Evolutionary conservation across 2,797 vertebrate species (phyloP), one percentile per base, ranked within the genome.

Genomic region (Helicolenus hilgendorfi): DNA sequence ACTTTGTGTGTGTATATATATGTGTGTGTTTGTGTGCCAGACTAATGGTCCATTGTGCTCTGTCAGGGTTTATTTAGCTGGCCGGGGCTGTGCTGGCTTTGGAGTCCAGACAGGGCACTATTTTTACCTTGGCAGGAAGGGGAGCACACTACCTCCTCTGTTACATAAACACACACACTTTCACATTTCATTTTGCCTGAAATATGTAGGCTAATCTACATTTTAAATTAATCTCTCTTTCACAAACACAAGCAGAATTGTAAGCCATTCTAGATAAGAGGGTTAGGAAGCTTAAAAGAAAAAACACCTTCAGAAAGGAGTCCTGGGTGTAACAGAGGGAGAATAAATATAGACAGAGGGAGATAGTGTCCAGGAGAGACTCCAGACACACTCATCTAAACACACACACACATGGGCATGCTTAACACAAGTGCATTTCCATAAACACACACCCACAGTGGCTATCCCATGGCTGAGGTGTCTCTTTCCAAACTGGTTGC

Each of bases 21-120:
- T 83, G 27, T 70, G 79, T 70, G 79, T 83, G 64, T 84, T 49
- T 80, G 75, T 86, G 81, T 71, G 83, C 74, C 82, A 88, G 92
- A 91, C 89, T 93, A 95, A 93, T 93, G 87, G 90, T 88, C 91
- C 90, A 92, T 93, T 94, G 91, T 95, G 87, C 89, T 94, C 89
- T 84, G 92, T 94, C 88, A 89, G 87, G 84, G 93, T 94, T 96
- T 96, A 89, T 95, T 92, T 92, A 91, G 86, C 84, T 87, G 84
- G 89, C 86, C 27, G 22, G 60, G 87, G 71, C 81, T 89, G 63
- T 81, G 83, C 72, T 87, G 88, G 73, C 67, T 91, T 92, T 88
- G 56, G 89, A 91, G 88, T 81, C 89, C 91, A 91, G 86, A 82
- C 73, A 13, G 88, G 71, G 85, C 67, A 84, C 92, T 96, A 94